Evolutionary conservation across 1,140 invertebrate genomes (phyloP).

Genomic region (Holotrichia oblita): DNA sequence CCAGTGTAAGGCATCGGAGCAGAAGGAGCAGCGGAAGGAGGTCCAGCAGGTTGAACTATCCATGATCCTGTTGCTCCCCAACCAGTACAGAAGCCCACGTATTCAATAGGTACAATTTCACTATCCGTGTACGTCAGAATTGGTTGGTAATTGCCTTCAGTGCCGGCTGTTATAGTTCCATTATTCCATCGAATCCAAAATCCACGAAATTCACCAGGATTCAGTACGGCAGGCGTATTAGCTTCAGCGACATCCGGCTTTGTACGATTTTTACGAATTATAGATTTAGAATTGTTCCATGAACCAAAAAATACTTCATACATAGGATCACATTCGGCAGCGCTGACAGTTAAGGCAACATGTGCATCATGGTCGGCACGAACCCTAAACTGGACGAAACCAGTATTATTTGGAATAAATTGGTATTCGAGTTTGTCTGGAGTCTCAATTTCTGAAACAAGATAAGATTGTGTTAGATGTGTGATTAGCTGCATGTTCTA

Average conservation of each 20-base stretch:
- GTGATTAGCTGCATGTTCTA: too few species aligned
- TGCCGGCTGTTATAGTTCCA: conserved; percentile 72
- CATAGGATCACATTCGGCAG: conserved; percentile 76
- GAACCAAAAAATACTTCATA: conserved; percentile 85
- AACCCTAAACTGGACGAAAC: conserved; percentile 77
- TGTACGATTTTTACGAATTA: conserved; percentile 79
- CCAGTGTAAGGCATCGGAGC: too few species aligned
- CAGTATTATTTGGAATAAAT: conserved; percentile 75
- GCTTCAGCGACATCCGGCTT: conserved; percentile 81
- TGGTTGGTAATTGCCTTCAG: conserved; percentile 73
- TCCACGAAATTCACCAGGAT: conserved; percentile 74
- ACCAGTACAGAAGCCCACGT: conserved; percentile 83
- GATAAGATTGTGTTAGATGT: conserved; percentile 32
- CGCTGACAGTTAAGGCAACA: conserved; percentile 74
- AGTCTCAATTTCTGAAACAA: conserved; percentile 73
- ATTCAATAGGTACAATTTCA: conserved; percentile 73
- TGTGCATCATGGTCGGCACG: conserved; percentile 82
- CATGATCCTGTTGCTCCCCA: conserved; percentile 86
- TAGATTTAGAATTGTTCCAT: conserved; percentile 85
- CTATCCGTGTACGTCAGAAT: conserved; percentile 77
- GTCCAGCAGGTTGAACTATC: conserved; percentile 70
- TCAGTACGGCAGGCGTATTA: conserved; percentile 75
- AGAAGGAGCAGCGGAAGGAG: background rate
- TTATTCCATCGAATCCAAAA: conserved; percentile 86
- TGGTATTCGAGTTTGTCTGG: conserved; percentile 83